Conservation (phyloP, 64 coral and sea anemone genomes). For the Pachyseris speciosa region DNA sequence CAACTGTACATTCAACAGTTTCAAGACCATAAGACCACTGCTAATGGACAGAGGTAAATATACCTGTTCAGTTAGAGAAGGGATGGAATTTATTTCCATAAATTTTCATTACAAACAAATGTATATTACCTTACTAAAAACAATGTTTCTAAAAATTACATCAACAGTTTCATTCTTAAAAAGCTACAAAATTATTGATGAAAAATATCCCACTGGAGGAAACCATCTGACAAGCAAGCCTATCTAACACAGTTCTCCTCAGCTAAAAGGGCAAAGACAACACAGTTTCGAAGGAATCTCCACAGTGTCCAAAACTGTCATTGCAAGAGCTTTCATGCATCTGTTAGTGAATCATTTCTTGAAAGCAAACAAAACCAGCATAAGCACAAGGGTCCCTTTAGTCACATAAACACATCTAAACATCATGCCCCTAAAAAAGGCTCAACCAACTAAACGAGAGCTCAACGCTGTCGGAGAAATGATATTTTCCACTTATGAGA, state of each 20-base stretch:
- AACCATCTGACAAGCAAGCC: neutral
- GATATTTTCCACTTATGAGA: neutral
- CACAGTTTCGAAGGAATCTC: neutral
- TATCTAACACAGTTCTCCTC: neutral
- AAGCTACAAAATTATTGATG: neutral
- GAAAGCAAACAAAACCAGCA: neutral
- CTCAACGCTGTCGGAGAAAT: neutral
- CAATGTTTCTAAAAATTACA: neutral
- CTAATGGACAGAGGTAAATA: neutral
- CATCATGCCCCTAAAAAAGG: neutral
- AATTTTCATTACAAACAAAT: too few relatives aligned
- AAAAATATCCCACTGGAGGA: neutral
- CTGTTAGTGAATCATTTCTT: neutral
- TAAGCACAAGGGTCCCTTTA: neutral
- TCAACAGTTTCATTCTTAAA: neutral
- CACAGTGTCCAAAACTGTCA: constrained; percentile 29
- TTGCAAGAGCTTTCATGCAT: constrained; percentile 3
- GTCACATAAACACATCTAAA: neutral
- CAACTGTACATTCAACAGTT: neutral
- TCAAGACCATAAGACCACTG: neutral
- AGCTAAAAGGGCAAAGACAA: neutral
- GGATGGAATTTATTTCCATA: neutral
- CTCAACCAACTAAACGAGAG: neutral
- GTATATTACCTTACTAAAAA: too few relatives aligned
- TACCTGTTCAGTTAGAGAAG: neutral